Evolutionary conservation across 2,113 vertebrate genomes (phyloP).

Genomic region (Sialia sialis): DNA sequence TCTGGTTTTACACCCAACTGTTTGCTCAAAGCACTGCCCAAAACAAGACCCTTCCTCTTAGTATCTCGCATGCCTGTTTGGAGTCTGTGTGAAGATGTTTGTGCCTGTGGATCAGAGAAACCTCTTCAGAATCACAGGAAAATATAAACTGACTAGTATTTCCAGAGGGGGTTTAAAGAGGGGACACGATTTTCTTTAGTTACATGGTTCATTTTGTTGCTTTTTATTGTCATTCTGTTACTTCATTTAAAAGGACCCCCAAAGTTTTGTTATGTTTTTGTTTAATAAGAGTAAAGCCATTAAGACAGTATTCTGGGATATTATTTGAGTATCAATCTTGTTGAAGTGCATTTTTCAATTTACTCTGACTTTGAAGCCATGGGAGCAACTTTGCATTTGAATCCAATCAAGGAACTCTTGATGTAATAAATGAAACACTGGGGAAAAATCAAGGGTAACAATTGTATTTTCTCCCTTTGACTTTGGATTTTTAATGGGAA

Average conservation of each 20-base stretch:
- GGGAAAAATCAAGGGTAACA: conserved; percentile 60
- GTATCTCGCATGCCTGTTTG: not conserved
- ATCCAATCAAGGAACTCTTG: conserved; percentile 58
- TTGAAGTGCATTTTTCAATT: conserved; percentile 45
- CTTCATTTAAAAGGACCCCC: conserved; percentile 25
- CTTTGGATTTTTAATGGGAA: conserved; percentile 48
- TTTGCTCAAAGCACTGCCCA: not conserved
- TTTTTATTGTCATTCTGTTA: not conserved
- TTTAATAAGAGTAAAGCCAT: conserved; percentile 24
- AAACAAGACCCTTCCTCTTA: not conserved
- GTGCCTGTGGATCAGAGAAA: fast-evolving
- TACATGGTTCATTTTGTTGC: not conserved
- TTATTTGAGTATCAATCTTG: conserved; percentile 48
- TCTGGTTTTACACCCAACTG: not conserved
- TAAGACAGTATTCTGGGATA: conserved; percentile 1
- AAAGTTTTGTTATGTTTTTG: conserved; percentile 43
- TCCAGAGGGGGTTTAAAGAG: not conserved
- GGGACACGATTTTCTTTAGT: not conserved
- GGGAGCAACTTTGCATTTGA: conserved; percentile 62
- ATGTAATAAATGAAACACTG: conserved; percentile 61
- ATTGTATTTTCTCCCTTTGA: conserved; percentile 56
- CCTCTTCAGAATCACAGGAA: not conserved
- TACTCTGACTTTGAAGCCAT: conserved; percentile 58
- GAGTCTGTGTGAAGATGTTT: not conserved
- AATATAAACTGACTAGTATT: not conserved